Conservation (phyloP, 30 jellyfish, hydroid and myxozoan genomes). For the Cassiopea andromeda region DNA sequence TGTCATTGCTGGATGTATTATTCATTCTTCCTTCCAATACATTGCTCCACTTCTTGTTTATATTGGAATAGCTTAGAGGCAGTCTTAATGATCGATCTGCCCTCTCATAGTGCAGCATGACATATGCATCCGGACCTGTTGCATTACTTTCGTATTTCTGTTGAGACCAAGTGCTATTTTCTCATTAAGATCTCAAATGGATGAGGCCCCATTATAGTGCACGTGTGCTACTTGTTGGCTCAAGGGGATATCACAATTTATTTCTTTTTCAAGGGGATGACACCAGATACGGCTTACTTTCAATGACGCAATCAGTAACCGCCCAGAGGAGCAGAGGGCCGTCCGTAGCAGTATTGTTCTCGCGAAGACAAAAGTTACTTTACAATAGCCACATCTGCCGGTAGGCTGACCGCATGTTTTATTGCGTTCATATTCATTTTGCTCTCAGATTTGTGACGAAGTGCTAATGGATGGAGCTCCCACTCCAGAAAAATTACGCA, state of each 20-base stretch:
- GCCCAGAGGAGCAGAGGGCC: slow-evolving; percentile 74
- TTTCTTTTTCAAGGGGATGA: slow-evolving; percentile 29
- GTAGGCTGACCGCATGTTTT: slow-evolving; percentile 75
- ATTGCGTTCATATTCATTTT: slow-evolving; percentile 48
- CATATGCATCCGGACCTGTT: no score
- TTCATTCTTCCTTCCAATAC: no score
- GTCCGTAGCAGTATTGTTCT: not conserved
- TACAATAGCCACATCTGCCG: slow-evolving; percentile 85
- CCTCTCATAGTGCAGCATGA: no score
- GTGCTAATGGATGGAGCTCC: slow-evolving; percentile 1
- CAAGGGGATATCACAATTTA: not conserved
- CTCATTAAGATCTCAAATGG: not conserved
- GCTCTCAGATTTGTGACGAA: slow-evolving; percentile 37
- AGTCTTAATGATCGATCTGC: no score
- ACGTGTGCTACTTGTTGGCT: not conserved
- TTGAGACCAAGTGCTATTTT: not conserved
- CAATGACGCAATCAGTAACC: slow-evolving; percentile 57
- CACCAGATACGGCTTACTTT: slow-evolving; percentile 1
- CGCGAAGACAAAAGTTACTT: slow-evolving; percentile 62
- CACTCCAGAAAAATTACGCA: not conserved
- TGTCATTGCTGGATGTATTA: no score
- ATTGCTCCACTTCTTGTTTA: no score
- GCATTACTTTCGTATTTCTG: not conserved
- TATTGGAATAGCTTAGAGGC: no score
- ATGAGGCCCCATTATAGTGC: not conserved